Percentiles rank a stretch among this genome's conserved stretches.
These are phyloP conservation scores for Hydroisotoma schaefferi DNA, from an alignment of 2,888 invertebrate species.

Conservation along the genomic window DNA sequence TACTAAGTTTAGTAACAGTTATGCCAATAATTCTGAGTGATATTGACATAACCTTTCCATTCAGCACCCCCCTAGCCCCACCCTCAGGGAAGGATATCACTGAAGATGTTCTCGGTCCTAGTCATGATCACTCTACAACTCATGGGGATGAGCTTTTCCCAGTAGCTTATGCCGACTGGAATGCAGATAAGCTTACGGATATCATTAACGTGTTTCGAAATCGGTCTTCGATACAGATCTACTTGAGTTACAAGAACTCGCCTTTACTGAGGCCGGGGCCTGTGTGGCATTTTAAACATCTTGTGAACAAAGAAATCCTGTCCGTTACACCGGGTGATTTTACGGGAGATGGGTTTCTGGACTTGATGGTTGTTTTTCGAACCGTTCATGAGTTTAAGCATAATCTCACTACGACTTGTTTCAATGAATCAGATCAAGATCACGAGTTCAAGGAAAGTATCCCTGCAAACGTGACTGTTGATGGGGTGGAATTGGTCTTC, in stretches of 20 bases:
- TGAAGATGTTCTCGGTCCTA: slow-evolving; percentile 61
- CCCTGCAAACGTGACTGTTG: not conserved
- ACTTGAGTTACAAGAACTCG: slow-evolving; percentile 66
- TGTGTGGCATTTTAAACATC: slow-evolving; percentile 57
- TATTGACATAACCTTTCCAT: too few relatives aligned
- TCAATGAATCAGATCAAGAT: not conserved
- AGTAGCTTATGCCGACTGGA: slow-evolving; percentile 93
- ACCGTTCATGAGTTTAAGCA: not conserved
- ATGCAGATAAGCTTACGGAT: slow-evolving; percentile 91
- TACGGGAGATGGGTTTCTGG: slow-evolving; percentile 93
- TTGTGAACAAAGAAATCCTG: slow-evolving; percentile 56
- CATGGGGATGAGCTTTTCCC: slow-evolving; percentile 67
- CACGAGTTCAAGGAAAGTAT: not conserved
- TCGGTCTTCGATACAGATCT: slow-evolving; percentile 65
- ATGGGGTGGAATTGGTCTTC: not conserved
- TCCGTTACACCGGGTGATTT: slow-evolving; percentile 68
- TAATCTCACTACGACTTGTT: not conserved
- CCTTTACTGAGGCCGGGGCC: slow-evolving; percentile 61
- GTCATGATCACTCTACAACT: slow-evolving; percentile 54
- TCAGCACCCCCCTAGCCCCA: not conserved
- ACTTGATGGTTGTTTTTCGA: slow-evolving; percentile 65
- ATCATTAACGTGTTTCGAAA: slow-evolving; percentile 71
- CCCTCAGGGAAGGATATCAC: slow-evolving; percentile 65
- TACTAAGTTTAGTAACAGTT: too few relatives aligned
- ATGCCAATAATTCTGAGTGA: too few relatives aligned